A percentile compares a stretch with the other conserved stretches of the same genome.
These are phyloP conservation scores for Drosophila neotestacea DNA, from an alignment of 2,888 invertebrate genomes.

Conservation along the genomic window DNA sequence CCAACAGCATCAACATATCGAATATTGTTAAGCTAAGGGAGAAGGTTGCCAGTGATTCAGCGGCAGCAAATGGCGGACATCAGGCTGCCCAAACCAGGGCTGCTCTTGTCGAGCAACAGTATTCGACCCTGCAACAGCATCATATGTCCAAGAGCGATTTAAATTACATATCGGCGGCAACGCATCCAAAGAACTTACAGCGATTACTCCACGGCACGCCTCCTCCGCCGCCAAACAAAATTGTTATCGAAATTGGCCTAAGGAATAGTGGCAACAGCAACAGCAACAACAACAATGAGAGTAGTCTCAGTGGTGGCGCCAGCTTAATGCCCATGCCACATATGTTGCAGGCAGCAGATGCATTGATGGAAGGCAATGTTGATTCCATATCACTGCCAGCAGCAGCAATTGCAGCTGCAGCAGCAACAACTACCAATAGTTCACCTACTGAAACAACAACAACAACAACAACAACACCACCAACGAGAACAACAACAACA, in stretches of 20 bases:
- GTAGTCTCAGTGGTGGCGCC: conserved; percentile 19
- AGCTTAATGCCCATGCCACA: conserved; percentile 55
- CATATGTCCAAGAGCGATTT: conserved; percentile 82
- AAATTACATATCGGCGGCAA: conserved; percentile 82
- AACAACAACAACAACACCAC: conserved; percentile 14
- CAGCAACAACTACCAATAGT: conserved; percentile 20
- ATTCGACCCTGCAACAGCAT: conserved; percentile 82
- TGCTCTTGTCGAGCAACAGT: conserved; percentile 83
- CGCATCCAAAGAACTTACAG: conserved; percentile 83
- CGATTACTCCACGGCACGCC: conserved; percentile 51
- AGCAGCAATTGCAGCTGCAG: conserved; percentile 58
- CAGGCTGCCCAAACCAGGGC: conserved; percentile 83
- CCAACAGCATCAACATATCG: conserved; percentile 85
- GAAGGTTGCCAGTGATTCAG: conserved; percentile 84
- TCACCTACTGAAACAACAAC: conserved; percentile 1
- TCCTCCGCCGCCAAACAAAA: conserved; percentile 75
- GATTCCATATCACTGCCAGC: conserved; percentile 84
- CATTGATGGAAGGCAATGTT: conserved; percentile 82
- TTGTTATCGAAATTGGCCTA: conserved; percentile 83
- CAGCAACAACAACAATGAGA: conserved; percentile 5
- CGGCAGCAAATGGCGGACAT: conserved; percentile 83
- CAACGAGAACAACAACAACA: conserved; percentile 7
- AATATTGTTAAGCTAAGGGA: conserved; percentile 84
- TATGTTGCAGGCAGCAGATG: conserved; percentile 71
- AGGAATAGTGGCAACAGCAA: conserved; percentile 30